phyloP scores from a whole-genome alignment of 2,113 vertebrate species.

The Pristiophorus japonicus region DNA sequence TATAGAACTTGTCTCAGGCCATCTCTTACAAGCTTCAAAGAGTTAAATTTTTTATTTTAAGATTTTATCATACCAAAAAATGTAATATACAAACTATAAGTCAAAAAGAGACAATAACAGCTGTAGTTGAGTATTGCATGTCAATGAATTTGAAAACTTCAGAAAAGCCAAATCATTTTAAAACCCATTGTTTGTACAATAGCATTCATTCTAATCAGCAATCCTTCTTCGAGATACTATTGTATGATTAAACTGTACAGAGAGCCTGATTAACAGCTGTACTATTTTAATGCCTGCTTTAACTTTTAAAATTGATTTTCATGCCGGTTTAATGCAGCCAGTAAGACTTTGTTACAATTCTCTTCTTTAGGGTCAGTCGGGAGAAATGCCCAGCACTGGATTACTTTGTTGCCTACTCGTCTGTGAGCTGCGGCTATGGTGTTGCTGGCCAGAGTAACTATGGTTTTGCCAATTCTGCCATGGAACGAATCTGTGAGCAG shows the following conservation, averaged over 20 bases:
- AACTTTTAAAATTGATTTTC: neutral
- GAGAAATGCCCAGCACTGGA: constrained; percentile 74
- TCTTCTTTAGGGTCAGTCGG: constrained; percentile 67
- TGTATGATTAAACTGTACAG: neutral
- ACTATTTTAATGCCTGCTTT: neutral
- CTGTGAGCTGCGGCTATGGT: constrained; percentile 88
- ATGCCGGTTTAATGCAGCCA: neutral
- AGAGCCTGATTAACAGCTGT: neutral
- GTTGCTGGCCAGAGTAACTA: constrained; percentile 93
- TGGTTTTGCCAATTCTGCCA: constrained; percentile 89
- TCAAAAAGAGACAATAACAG: neutral
- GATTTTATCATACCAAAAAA: neutral
- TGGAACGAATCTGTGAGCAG: constrained; percentile 93
- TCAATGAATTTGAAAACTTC: neutral
- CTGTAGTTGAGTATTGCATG: neutral
- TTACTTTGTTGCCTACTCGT: constrained; percentile 91
- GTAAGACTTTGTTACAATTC: neutral
- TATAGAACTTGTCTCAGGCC: neutral
- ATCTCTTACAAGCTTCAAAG: neutral
- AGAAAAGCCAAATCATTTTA: neutral
- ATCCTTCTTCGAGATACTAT: neutral
- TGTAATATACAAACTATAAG: neutral
- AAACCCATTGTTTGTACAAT: neutral
- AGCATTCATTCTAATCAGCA: neutral
- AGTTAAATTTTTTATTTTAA: neutral